Conservation (phyloP, 1,140 invertebrate species). For the Drosophila lini region DNA sequence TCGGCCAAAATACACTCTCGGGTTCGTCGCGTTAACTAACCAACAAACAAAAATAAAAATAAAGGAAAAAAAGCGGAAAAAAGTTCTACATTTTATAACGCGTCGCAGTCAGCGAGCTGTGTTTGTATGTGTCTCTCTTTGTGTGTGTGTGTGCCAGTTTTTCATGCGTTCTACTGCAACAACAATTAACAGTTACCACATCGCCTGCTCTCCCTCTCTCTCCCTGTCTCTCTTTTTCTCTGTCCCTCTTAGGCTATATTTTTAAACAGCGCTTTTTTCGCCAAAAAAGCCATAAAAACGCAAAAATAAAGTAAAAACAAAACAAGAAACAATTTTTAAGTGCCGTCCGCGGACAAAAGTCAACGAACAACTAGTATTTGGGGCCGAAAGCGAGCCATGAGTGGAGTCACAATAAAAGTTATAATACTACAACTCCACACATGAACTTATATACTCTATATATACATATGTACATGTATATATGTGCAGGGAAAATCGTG, state of each 20-base stretch:
- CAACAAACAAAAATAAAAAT: conserved; percentile 6
- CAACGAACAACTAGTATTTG: conserved; percentile 67
- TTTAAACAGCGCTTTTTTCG: conserved; percentile 81
- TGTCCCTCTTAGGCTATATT: conserved; percentile 40
- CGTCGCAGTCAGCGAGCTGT: conserved; percentile 30
- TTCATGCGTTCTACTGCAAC: conserved; percentile 74
- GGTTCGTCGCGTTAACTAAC: conserved; percentile 44
- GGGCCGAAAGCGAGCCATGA: conserved; percentile 35
- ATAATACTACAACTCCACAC: conserved; percentile 15
- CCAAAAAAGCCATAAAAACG: conserved; percentile 79
- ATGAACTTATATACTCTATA: background rate
- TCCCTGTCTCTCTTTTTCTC: background rate
- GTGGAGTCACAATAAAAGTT: conserved; percentile 63
- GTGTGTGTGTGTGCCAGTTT: conserved; percentile 71
- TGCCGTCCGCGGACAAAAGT: conserved; percentile 67
- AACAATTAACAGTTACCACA: conserved; percentile 74
- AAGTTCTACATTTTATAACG: conserved; percentile 65
- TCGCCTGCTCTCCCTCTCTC: conserved; percentile 14
- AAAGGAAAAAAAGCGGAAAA: conserved; percentile 23
- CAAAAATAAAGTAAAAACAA: conserved; percentile 19
- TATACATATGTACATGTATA: conserved; percentile 8
- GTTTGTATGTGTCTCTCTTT: conserved; percentile 15
- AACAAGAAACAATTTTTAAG: conserved; percentile 48
- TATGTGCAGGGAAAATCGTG: conserved; percentile 44
- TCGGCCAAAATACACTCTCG: conserved; percentile 44